These are phyloP conservation scores for Temnothorax rugatulus DNA, from an alignment of 2,888 invertebrate genomes.

Conservation along the genomic window DNA sequence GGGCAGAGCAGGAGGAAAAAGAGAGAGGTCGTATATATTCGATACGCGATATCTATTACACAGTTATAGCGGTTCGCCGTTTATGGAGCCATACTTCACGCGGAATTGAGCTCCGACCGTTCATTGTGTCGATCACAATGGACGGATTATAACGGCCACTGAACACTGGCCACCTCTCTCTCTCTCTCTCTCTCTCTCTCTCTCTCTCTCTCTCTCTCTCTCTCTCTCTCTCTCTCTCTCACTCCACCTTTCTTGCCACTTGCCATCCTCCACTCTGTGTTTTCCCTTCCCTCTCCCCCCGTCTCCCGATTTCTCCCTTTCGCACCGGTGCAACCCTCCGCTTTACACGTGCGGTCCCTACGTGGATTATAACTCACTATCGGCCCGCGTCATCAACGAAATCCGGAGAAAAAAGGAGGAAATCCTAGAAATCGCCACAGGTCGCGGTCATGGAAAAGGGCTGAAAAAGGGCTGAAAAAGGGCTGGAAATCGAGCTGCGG, in stretches of 20 bases:
- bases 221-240: constrained; percentile 46
- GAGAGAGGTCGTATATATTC: constrained; percentile 67
- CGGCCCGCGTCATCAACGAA: constrained; percentile 43
- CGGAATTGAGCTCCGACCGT: constrained; percentile 78
- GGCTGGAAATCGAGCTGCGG: neutral
- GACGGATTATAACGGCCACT: constrained; percentile 80
- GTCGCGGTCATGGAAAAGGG: constrained; percentile 17
- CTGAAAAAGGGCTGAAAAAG: constrained; percentile 15
- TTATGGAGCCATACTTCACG: constrained; percentile 80
- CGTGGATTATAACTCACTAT: constrained; percentile 58
- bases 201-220: constrained; percentile 39
- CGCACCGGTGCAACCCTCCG: constrained; percentile 44
- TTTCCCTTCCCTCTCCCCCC: neutral
- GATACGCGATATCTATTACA: constrained; percentile 78
- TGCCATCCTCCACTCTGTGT: constrained; percentile 32
- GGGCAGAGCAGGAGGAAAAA: neutral
- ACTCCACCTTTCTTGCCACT: neutral
- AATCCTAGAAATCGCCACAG: constrained; percentile 30
- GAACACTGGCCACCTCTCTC: constrained; percentile 73
- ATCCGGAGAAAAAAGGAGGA: constrained; percentile 29
- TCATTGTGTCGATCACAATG: constrained; percentile 83
- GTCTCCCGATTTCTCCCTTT: constrained; percentile 47
- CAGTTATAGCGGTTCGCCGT: constrained; percentile 71
- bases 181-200: constrained; percentile 50
- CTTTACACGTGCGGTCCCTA: constrained; percentile 11